Conservation (phyloP, 2,113 vertebrate species). For the Labrus mixtus region DNA sequence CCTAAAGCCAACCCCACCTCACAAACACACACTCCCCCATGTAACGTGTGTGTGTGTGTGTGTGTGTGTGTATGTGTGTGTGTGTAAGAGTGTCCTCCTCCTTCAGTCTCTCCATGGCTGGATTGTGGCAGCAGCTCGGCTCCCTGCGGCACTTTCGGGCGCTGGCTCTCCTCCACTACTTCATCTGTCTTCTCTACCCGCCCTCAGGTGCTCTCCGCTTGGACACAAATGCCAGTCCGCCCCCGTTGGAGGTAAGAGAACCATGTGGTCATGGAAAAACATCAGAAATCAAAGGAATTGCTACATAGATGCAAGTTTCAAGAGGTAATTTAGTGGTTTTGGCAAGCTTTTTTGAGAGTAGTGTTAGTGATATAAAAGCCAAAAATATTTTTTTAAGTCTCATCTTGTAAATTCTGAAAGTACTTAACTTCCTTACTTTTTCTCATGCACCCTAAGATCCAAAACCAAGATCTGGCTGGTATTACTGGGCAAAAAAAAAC, state of each 20-base stretch:
- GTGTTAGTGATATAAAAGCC: not conserved
- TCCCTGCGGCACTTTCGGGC: constrained; percentile 46
- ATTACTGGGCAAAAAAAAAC: not conserved
- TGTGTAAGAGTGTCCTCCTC: constrained; percentile 31
- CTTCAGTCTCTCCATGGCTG: constrained; percentile 74
- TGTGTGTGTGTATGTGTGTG: constrained; percentile 17
- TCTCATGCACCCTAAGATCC: not conserved
- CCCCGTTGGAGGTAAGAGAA: constrained; percentile 64
- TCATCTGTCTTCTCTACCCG: constrained; percentile 52
- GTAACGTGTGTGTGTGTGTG: constrained; percentile 35
- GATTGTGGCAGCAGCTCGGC: constrained; percentile 63
- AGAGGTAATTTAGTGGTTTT: not conserved
- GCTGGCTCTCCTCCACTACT: constrained; percentile 47
- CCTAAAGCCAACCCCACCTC: constrained; percentile 57
- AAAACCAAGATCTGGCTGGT: not conserved
- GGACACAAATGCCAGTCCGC: constrained; percentile 26
- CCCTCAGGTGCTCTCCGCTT: constrained; percentile 43
- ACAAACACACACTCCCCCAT: constrained; percentile 37
- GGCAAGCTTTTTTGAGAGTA: not conserved
- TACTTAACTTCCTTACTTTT: not conserved
- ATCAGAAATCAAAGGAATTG: not conserved
- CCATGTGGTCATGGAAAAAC: not conserved
- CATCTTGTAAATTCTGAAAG: not conserved
- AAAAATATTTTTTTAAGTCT: not conserved
- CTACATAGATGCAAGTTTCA: not conserved